Base-by-base conservation (phyloP, 2,888 invertebrate genomes). In the Drosophila diplacantha region DNA sequence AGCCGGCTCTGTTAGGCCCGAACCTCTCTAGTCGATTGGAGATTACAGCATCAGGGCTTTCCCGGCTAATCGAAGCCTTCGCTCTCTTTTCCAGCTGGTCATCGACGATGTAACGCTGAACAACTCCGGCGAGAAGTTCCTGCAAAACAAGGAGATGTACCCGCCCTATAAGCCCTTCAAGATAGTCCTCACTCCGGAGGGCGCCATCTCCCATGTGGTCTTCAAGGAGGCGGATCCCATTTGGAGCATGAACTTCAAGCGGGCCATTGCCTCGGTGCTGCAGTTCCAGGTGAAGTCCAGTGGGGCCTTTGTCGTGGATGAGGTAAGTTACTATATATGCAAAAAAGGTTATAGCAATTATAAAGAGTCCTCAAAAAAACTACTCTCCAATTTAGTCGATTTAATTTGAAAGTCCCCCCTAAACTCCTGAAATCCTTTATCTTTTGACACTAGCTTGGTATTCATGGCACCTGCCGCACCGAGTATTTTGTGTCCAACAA, bases 181-280 rank as follows among this genome's bases (percentile, higher is more conserved):
- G 74, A 86, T 88, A 31, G 81, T 83, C 2, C 76, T 88, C 3
- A 86, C 83, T n/a, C 61, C 77, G 22, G 85, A 87, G n/a, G 87
- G 88, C 3, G 83, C 84, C 9, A 86, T 88, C 24, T 85, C 87
- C 5, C 85, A 88, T 73, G 71, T 88, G 66, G 72, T 86, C 20
- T 88, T 88, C 55, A 88, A 88, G 67, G 87, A 89, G 3, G 84
- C 85, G 26, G 92, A 92, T 73, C 90, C 92, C 0, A 88, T 90
- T 2, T 93, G 93, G 93, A 90, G 92, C 0, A 91, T 90, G 22
- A 93, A 93, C 80, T 89, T 93, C 56, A 93, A 93, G 81, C 88
- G 93, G 49, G 93, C 92, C 1, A 89, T 93, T 43, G 91, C 92
- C 1, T 90, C 92, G 16, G 91, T 91, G 68, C 89, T 93, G 31